phyloP scores from a whole-genome alignment of 2,113 vertebrate species.

The Sus scrofa region DNA sequence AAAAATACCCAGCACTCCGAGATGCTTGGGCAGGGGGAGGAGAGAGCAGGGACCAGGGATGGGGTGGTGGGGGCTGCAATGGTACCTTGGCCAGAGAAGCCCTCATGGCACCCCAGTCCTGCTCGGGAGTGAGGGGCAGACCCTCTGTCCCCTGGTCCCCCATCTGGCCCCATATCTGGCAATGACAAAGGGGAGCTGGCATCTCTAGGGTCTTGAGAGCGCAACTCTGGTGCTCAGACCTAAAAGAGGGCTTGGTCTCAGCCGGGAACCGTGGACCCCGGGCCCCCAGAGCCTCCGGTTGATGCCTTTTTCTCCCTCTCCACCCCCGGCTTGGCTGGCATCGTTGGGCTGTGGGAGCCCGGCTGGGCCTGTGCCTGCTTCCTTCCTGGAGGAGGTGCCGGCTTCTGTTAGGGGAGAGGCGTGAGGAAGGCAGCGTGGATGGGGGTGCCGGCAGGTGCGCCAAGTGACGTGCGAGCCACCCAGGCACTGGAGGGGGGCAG shows the following conservation, averaged over 20 bases:
- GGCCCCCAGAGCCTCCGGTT: neutral
- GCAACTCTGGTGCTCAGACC: neutral
- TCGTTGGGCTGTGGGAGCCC: slow-evolving; percentile 59
- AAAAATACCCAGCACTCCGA: slow-evolving; percentile 83
- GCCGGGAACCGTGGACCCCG: neutral
- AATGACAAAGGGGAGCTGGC: neutral
- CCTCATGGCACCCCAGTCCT: neutral
- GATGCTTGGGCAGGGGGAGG: slow-evolving; percentile 83
- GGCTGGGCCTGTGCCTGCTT: slow-evolving; percentile 66
- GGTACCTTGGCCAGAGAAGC: slow-evolving; percentile 7
- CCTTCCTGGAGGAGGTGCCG: slow-evolving; percentile 69
- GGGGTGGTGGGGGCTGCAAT: neutral
- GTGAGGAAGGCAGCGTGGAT: slow-evolving; percentile 47
- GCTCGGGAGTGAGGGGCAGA: neutral
- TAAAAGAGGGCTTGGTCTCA: neutral
- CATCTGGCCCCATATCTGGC: neutral
- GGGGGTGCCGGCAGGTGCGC: slow-evolving; percentile 53
- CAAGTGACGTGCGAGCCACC: slow-evolving; percentile 21
- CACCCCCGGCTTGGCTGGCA: slow-evolving; percentile 63
- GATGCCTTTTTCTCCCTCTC: neutral
- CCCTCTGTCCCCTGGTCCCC: neutral
- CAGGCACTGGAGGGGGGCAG: slow-evolving; percentile 39
- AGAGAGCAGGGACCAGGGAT: slow-evolving; percentile 74
- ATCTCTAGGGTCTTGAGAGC: neutral
- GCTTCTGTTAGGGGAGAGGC: slow-evolving; percentile 60